Percentiles rank a stretch among this genome's conserved stretches.
Evolutionary conservation across 2,797 vertebrate species (phyloP).

Genomic region (Gymnocypris eckloni): DNA sequence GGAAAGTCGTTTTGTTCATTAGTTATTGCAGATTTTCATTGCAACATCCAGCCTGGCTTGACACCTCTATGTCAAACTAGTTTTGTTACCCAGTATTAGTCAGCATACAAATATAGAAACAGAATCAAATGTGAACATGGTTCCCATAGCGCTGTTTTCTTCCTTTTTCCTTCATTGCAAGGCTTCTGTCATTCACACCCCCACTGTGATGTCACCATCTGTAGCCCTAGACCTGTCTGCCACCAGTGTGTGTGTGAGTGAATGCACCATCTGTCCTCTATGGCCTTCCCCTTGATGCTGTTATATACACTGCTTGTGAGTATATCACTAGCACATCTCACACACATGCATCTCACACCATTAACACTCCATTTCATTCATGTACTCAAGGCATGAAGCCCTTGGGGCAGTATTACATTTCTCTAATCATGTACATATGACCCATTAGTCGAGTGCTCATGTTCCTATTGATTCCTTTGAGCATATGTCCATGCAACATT

Average conservation of each 20-base stretch:
- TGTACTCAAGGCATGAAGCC: conserved; percentile 50
- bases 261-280: conserved; percentile 65
- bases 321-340: conserved; percentile 44
- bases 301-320: conserved; percentile 53
- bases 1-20: background rate
- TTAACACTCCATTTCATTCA: conserved; percentile 60
- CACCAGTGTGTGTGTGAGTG: conserved; percentile 52
- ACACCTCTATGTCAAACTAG: background rate
- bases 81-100: background rate
- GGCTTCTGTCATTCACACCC: conserved; percentile 66
- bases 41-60: background rate
- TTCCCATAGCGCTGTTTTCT: conserved; percentile 45
- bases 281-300: conserved; percentile 52
- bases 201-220: conserved; percentile 76
- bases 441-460: conserved; percentile 60
- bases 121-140: background rate
- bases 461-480: conserved; percentile 63
- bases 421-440: conserved; percentile 59
- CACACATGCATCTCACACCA: conserved; percentile 51
- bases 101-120: background rate
- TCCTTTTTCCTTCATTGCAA: conserved; percentile 55
- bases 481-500: conserved; percentile 51
- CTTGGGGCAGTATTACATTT: conserved; percentile 58
- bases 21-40: background rate
- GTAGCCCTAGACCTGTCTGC: conserved; percentile 68